These are phyloP conservation scores for Cyprinus carpio DNA, from an alignment of 2,113 vertebrate species.

Conservation along the genomic window DNA sequence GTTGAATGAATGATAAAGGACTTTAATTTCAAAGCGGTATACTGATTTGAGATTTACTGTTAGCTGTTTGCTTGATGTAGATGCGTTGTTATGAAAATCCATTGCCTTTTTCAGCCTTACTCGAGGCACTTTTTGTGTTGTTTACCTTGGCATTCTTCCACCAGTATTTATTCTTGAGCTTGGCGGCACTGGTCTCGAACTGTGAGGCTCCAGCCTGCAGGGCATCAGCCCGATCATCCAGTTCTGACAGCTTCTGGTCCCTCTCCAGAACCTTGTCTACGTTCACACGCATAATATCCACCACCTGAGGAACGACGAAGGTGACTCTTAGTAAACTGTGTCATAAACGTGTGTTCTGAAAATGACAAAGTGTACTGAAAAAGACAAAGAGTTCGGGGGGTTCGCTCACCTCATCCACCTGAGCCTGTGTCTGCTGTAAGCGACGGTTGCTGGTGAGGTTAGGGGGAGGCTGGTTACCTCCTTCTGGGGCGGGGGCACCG, in stretches of 20 bases:
- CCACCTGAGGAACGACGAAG: slow-evolving; percentile 75
- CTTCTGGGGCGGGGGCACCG: slow-evolving; percentile 76
- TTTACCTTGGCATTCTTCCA: slow-evolving; percentile 95
- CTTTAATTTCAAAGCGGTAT: neutral
- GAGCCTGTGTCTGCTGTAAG: slow-evolving; percentile 91
- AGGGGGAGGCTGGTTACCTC: slow-evolving; percentile 71
- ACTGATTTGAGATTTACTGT: neutral
- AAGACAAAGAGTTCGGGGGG: neutral
- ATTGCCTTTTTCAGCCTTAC: neutral
- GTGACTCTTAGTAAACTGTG: neutral
- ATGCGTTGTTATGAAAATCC: neutral
- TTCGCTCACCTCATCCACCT: slow-evolving; percentile 84
- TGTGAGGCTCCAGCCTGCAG: slow-evolving; percentile 88
- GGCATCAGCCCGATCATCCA: slow-evolving; percentile 81
- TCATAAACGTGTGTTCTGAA: neutral
- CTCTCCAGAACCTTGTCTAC: slow-evolving; percentile 97
- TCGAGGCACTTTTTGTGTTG: neutral
- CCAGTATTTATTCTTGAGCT: slow-evolving; percentile 95
- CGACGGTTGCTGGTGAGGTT: slow-evolving; percentile 87
- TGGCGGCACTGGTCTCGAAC: slow-evolving; percentile 94
- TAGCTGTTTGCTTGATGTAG: neutral
- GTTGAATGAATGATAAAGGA: neutral
- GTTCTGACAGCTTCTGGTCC: slow-evolving; percentile 94
- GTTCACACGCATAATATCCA: slow-evolving; percentile 98
- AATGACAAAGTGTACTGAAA: too few relatives aligned